Percentiles rank a stretch among this genome's conserved stretches.
Evolutionary conservation across 2,113 vertebrate genomes (phyloP).

Genomic region (Dermatemys mawii): DNA sequence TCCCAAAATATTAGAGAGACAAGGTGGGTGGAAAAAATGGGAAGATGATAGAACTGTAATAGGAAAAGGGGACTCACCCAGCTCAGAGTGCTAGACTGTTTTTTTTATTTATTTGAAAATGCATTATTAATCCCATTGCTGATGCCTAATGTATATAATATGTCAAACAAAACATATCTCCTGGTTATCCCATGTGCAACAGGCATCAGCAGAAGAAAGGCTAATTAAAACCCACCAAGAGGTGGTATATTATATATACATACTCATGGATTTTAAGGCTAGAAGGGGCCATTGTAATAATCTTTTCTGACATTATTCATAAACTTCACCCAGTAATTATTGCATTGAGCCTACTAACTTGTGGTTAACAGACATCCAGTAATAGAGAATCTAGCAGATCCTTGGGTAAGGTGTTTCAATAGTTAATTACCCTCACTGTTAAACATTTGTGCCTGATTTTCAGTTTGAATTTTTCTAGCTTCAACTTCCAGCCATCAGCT

Average conservation of each 20-base stretch:
- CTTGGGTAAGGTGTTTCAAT: not conserved
- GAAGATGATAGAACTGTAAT: not conserved
- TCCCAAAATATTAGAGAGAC: not conserved
- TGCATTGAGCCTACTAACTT: not conserved
- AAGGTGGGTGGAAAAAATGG: not conserved
- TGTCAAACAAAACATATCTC: not conserved
- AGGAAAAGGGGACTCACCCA: not conserved
- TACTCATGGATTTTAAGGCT: not conserved
- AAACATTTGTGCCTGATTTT: not conserved
- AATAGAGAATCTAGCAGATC: not conserved
- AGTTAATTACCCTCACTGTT: not conserved
- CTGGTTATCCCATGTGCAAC: not conserved
- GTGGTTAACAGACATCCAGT: not conserved
- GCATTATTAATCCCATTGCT: not conserved
- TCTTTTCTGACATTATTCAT: not conserved
- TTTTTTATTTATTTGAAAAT: not conserved
- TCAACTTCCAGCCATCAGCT: not conserved
- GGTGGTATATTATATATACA: rapidly evolving
- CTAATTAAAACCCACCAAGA: not conserved
- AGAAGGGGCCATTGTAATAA: not conserved
- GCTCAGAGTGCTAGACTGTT: not conserved
- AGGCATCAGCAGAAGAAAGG: not conserved
- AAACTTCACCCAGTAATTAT: not conserved
- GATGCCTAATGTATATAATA: not conserved
- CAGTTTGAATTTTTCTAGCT: not conserved